Conservation (phyloP, 1,140 invertebrate genomes). For the Monochamus saltuarius region DNA sequence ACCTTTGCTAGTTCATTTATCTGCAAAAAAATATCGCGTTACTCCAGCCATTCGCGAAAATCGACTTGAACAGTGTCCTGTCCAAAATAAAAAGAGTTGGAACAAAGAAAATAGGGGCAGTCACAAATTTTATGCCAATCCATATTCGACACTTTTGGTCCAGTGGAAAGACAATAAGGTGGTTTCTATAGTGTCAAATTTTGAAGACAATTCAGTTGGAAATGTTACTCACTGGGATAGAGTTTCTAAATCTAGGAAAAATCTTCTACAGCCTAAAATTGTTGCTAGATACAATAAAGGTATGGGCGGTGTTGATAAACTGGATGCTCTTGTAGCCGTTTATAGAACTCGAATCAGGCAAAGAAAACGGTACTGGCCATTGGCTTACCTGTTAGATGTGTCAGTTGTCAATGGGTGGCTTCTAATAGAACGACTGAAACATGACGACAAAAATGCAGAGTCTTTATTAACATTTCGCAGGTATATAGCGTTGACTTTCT, state of each 20-base stretch:
- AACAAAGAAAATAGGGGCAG: slow-evolving; percentile 18
- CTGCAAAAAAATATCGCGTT: slow-evolving; percentile 18
- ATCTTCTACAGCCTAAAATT: slow-evolving; percentile 27
- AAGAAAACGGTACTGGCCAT: slow-evolving; percentile 9
- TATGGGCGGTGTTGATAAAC: slow-evolving; percentile 47
- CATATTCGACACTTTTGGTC: slow-evolving; percentile 24
- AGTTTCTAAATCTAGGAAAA: slow-evolving; percentile 6
- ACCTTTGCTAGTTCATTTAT: slow-evolving; percentile 13
- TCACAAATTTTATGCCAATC: neutral
- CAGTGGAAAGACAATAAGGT: slow-evolving; percentile 48
- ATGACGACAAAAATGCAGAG: slow-evolving; percentile 7
- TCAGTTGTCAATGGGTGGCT: slow-evolving; percentile 43
- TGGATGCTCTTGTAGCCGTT: slow-evolving; percentile 31
- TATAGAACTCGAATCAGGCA: slow-evolving; percentile 25
- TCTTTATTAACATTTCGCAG: slow-evolving; percentile 5
- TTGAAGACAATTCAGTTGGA: slow-evolving; percentile 32
- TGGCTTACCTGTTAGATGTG: slow-evolving; percentile 13
- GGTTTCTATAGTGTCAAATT: slow-evolving; percentile 42
- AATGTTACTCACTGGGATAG: slow-evolving; percentile 25
- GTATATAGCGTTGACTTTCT: slow-evolving; percentile 19
- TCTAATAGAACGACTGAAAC: slow-evolving; percentile 24
- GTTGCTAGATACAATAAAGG: slow-evolving; percentile 45
- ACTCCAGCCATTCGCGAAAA: slow-evolving; percentile 23
- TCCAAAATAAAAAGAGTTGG: slow-evolving; percentile 11
- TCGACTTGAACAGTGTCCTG: slow-evolving; percentile 19